Evolutionary conservation across 1,140 invertebrate species (phyloP), one percentile per base, ranked within the genome.

Genomic region (Temnothorax longispinosus): DNA sequence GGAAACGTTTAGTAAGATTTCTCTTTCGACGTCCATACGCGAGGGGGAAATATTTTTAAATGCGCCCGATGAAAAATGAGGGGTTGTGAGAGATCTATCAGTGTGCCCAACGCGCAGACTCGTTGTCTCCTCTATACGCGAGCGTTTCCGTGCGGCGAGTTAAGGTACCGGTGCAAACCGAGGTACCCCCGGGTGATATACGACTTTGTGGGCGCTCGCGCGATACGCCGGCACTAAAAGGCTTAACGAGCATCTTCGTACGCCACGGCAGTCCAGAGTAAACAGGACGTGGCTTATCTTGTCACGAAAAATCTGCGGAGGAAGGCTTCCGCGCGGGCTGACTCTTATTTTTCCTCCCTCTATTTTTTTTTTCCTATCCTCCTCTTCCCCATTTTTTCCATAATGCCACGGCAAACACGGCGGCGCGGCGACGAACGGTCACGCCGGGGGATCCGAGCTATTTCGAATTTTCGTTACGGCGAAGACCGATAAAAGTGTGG

Each of bases 261-360:
- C 92, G 92, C 92, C 88, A 92, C 91, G 90, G 90, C 90, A 93
- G 92, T 91, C 90, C 81, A 93, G 92, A 93, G 93, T 93, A 95
- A 94, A 94, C 94, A 95, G 94, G 93, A 95, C 94, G 94, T 95
- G 94, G 94, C 94, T 95, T 95, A 95, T 95, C 95, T 95, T 93
- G 93, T 94, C 93, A 94, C 94, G 94, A 94, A 95, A 94, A 95
- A 95, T 94, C 94, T 94, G 94, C 93, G 87, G 85, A 91, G 92
- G 90, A 92, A 92, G 92, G 89, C 88, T 89, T 72, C 89, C 85
- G 86, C 50, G 27, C 27, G 52, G 77, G 87, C 91, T 91, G 89
- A 90, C 92, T 89, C 92, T 90, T 88, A 92, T 91, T 88, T 92
- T 91, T 92, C 84, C 86, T 86, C 67, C 80, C 78, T 54, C 81